Evolutionary conservation across 2,888 invertebrate genomes (phyloP).

Genomic region (Plebejus anna): DNA sequence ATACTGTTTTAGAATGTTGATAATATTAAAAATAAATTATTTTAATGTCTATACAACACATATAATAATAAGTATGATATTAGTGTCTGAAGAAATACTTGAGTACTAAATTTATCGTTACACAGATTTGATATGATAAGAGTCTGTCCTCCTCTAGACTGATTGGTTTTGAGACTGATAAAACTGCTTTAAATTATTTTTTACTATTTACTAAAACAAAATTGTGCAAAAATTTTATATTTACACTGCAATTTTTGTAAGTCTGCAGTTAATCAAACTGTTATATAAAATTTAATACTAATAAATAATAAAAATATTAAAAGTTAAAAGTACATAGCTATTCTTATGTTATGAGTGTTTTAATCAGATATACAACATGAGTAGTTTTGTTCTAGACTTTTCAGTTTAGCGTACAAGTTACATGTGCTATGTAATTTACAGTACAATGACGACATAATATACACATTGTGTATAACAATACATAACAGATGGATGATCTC

Average conservation of each 20-base stretch:
- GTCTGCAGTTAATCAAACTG: background rate
- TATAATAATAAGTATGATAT: background rate
- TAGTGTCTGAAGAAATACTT: background rate
- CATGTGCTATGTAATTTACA: conserved; percentile 8
- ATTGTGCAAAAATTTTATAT: background rate
- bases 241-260: background rate
- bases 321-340: background rate
- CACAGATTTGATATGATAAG: conserved; percentile 12
- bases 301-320: background rate
- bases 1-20: background rate
- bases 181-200: conserved; percentile 7
- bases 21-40: background rate
- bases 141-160: background rate
- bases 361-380: background rate
- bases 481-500: conserved; percentile 23
- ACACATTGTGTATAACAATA: conserved; percentile 18
- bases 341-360: background rate
- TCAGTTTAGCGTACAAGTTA: background rate
- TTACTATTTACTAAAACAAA: background rate
- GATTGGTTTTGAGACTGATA: conserved; percentile 24
- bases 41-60: background rate
- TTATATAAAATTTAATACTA: background rate
- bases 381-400: background rate
- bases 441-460: conserved; percentile 1
- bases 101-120: background rate